Conservation (phyloP, 2,113 vertebrate species). For the Alethe castanea region DNA sequence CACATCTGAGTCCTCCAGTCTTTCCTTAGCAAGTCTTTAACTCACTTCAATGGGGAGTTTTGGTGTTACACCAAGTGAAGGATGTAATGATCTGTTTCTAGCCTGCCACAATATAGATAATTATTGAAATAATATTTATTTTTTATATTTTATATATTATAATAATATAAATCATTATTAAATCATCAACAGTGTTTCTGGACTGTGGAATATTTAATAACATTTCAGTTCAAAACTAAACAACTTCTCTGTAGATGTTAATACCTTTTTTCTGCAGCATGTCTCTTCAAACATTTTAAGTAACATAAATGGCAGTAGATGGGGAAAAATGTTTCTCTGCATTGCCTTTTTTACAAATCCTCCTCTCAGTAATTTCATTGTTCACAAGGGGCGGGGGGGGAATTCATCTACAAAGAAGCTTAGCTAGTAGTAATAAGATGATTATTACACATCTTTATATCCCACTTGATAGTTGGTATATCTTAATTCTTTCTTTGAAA, state of each 20-base stretch:
- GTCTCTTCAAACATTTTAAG: background rate
- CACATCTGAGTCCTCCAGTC: background rate
- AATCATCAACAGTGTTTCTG: background rate
- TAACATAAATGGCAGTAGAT: background rate
- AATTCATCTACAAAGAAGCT: background rate
- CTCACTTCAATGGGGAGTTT: background rate
- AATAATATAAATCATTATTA: background rate
- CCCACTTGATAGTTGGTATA: background rate
- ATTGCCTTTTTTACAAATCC: background rate
- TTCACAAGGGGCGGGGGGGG: background rate
- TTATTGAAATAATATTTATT: background rate
- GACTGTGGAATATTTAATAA: background rate
- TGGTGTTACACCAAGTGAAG: background rate
- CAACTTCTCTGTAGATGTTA: background rate
- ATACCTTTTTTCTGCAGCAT: background rate
- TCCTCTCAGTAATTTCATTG: background rate
- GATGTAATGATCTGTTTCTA: background rate
- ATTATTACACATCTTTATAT: background rate
- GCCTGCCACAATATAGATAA: background rate
- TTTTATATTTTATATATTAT: background rate
- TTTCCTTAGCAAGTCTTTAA: background rate
- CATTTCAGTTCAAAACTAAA: conserved; percentile 5
- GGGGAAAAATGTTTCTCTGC: background rate
- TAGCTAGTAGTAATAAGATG: background rate
- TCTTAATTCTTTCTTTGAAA: background rate